Evolutionary conservation across 2,888 invertebrate species (phyloP).

Genomic region (Terebella lapidaria): DNA sequence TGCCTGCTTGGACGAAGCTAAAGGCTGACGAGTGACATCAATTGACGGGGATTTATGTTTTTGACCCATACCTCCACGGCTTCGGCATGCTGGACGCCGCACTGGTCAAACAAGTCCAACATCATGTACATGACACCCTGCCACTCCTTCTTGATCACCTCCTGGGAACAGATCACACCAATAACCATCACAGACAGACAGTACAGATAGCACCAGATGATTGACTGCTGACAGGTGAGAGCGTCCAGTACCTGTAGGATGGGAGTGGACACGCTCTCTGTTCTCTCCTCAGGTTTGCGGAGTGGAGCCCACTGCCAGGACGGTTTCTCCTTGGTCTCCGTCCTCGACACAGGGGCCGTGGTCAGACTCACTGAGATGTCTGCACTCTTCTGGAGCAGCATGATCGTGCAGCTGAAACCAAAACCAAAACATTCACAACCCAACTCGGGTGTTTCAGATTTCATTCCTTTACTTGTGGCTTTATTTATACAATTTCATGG

Average conservation of each 20-base stretch:
- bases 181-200: too few species aligned
- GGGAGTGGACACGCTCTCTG: too few species aligned
- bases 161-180: constrained; percentile 29
- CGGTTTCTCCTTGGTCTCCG: constrained; percentile 19
- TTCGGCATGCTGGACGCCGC: constrained; percentile 42
- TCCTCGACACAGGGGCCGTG: constrained; percentile 21
- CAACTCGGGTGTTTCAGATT: too few species aligned
- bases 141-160: constrained; percentile 53
- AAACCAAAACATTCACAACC: too few species aligned
- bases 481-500: too few species aligned
- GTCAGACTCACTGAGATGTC: constrained; percentile 34
- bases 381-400: constrained; percentile 51
- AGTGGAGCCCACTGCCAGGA: constrained; percentile 43
- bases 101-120: constrained; percentile 49
- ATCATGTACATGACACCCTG: constrained; percentile 57
- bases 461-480: too few species aligned
- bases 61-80: constrained; percentile 52
- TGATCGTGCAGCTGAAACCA: constrained; percentile 50
- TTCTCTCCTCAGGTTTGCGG: constrained; percentile 4
- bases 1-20: too few species aligned
- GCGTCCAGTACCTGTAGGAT: too few species aligned
- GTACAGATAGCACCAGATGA: too few species aligned
- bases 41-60: too few species aligned
- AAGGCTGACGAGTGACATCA: too few species aligned
- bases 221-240: too few species aligned